Conservation (phyloP, 2,888 invertebrate genomes). For the Melieria omissa region DNA sequence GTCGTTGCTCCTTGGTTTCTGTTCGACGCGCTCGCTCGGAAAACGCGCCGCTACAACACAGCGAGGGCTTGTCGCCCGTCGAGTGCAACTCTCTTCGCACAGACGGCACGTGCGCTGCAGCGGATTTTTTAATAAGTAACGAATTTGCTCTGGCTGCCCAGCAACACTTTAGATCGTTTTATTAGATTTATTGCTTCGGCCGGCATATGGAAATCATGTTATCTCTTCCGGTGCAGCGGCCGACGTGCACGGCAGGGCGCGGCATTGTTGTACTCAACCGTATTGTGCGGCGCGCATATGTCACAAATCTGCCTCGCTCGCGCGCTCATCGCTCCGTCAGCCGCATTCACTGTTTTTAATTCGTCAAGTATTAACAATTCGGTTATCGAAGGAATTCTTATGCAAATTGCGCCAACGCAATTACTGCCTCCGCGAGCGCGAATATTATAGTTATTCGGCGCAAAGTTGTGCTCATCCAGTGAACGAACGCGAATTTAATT, state of each 20-base stretch:
- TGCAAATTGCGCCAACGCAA: constrained; percentile 2
- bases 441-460: constrained; percentile 3
- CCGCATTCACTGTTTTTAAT: too few species aligned
- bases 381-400: constrained; percentile 5
- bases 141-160: constrained; percentile 38
- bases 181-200: background rate
- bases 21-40: constrained; percentile 28
- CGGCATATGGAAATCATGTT: constrained; percentile 45
- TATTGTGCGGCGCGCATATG: too few species aligned
- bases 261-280: too few species aligned
- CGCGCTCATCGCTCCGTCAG: too few species aligned
- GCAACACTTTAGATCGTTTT: constrained; percentile 7
- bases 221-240: constrained; percentile 37
- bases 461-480: background rate
- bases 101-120: constrained; percentile 57
- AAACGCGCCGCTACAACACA: background rate
- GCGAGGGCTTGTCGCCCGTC: too few species aligned
- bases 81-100: background rate
- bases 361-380: too few species aligned
- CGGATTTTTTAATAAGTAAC: constrained; percentile 58
- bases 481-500: constrained; percentile 25
- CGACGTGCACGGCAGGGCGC: background rate
- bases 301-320: too few species aligned
- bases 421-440: background rate
- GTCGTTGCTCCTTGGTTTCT: constrained; percentile 19